Base-by-base conservation (phyloP, 2,797 vertebrate genomes). In the Acrossocheilus fasciatus region DNA sequence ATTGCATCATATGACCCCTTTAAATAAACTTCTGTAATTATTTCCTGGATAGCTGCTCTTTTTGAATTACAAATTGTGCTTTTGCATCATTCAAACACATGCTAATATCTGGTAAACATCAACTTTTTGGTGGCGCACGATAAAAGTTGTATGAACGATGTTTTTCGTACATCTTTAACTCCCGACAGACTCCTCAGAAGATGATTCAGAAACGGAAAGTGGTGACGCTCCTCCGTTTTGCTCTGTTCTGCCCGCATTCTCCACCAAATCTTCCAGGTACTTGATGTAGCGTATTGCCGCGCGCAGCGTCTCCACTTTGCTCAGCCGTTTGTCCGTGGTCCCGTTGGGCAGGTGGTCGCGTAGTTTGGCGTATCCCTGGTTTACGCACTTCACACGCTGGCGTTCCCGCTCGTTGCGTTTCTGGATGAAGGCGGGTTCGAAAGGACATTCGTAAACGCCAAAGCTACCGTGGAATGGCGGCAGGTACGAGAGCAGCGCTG, bases 221-320 rank as follows among this genome's bases (percentile, higher is more conserved):
- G 88, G 88, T 1, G 91, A 88, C 20, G 89, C 20, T 26, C 6
- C 36, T 41, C 36, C 23, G 0, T 23, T 18, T n/a, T 30, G 7
- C 23, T 47, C 74, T 39, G 18, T 2, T 9, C 26, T 30, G 15
- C 47, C 69, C 8, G 54, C 72, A 2, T 72, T 84, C 88, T 92
- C 91, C 77, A 97, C 95, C 88, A 97, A 91, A 17, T 92, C 92
- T 91, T 97, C 96, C 85, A 97, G 92, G 88, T 96, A 94, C 6
- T 95, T 95, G 89, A 98, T 97, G 93, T 97, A 97, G 68, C 94
- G 92, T 89, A 97, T 96, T 79, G 97, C 96, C 0, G 96, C 96
- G 1, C 97, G 90, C 69, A 97, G 93, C 0, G 97, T 97, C 93
- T 97, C 95, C 93, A 97, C 96, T 90, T 97, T 97, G 91, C 96